These are phyloP conservation scores for Cyanoliseus patagonus DNA, from an alignment of 2,113 vertebrate genomes.

Conservation along the genomic window DNA sequence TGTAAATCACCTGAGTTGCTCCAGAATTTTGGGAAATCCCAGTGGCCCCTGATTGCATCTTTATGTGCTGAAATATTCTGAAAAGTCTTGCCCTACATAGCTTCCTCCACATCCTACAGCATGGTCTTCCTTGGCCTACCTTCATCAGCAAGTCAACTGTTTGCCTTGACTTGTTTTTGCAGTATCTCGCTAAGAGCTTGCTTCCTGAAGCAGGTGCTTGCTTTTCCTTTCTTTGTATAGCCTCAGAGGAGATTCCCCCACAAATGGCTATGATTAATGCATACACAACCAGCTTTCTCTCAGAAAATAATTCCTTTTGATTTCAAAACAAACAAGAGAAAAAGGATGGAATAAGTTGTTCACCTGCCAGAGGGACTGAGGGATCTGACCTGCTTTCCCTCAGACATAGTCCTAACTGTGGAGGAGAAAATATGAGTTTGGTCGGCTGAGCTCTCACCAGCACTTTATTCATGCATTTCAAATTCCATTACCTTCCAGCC, in stretches of 20 bases:
- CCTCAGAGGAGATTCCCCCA: not conserved
- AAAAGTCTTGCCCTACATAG: not conserved
- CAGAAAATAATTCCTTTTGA: not conserved
- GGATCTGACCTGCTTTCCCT: slow-evolving; percentile 35
- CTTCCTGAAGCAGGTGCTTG: not conserved
- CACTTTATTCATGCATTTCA: not conserved
- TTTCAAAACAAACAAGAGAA: slow-evolving; percentile 13
- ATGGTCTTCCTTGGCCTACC: not conserved
- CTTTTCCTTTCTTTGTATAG: not conserved
- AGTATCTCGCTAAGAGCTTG: not conserved
- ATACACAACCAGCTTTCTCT: not conserved
- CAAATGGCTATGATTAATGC: not conserved
- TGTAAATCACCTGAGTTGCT: not conserved
- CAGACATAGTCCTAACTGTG: not conserved
- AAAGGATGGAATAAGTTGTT: slow-evolving; percentile 8
- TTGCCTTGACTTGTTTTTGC: not conserved
- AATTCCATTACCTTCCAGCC: not conserved
- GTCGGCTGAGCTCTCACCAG: slow-evolving; percentile 28
- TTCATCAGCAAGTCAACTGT: not conserved
- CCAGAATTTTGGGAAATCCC: not conserved
- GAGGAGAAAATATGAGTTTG: not conserved
- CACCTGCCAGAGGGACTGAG: not conserved
- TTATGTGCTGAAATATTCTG: not conserved
- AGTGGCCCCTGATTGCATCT: not conserved
- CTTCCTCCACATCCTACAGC: not conserved